Evolutionary conservation across 2,797 vertebrate genomes (phyloP).

Genomic region (Myotis findleyi): DNA sequence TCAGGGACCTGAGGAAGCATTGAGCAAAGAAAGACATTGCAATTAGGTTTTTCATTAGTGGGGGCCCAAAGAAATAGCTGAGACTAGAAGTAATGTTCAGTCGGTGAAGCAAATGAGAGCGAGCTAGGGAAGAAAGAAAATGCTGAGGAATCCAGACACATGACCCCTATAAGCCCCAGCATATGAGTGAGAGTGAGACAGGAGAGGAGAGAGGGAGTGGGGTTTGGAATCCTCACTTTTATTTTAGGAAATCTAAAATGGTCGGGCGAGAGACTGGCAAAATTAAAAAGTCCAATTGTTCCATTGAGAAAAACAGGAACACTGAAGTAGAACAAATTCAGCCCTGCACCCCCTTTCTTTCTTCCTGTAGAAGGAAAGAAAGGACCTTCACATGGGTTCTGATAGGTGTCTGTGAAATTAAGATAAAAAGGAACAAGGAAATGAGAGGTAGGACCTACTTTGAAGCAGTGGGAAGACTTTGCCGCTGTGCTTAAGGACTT

Average conservation of each 20-base stretch:
- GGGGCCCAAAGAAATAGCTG: background rate
- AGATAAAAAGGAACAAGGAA: background rate
- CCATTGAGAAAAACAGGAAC: constrained; percentile 58
- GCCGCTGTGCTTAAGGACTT: constrained; percentile 8
- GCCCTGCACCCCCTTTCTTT: background rate
- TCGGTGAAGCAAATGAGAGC: background rate
- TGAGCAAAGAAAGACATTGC: background rate
- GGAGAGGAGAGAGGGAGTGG: background rate
- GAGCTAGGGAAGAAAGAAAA: background rate
- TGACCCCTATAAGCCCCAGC: background rate
- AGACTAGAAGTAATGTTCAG: background rate
- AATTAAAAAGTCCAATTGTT: constrained; percentile 55
- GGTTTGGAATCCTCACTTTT: constrained; percentile 68
- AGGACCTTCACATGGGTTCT: constrained; percentile 53
- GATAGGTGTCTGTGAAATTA: constrained; percentile 49
- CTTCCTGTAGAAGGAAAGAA: constrained; percentile 30
- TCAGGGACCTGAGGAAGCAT: background rate
- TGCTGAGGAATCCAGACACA: background rate
- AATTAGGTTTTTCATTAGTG: background rate
- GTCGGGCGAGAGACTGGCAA: constrained; percentile 50
- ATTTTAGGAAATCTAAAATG: constrained; percentile 74
- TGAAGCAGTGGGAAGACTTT: constrained; percentile 63
- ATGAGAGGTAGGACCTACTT: constrained; percentile 53
- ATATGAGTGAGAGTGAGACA: constrained; percentile 28
- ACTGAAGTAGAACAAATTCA: constrained; percentile 47